These are phyloP conservation scores for Murina feae DNA, from an alignment of 2,113 vertebrate species.

Conservation along the genomic window DNA sequence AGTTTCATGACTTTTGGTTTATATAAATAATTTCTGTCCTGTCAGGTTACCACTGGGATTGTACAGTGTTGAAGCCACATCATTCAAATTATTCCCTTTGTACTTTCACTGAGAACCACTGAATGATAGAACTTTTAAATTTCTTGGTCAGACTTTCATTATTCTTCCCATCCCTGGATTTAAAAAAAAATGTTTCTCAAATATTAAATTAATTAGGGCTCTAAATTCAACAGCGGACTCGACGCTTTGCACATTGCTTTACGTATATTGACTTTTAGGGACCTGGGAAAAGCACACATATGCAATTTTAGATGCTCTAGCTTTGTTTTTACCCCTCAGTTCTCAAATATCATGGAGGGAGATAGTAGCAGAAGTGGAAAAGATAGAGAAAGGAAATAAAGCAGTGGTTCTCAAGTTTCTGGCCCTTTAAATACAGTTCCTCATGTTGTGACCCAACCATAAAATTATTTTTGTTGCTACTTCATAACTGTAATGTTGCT, in stretches of 20 bases:
- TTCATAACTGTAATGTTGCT: no score
- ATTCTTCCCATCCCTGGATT: not conserved
- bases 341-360: not conserved
- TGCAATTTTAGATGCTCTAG: not conserved
- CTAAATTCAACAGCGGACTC: not conserved
- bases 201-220: not conserved
- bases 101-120: not conserved
- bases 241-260: not conserved
- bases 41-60: not conserved
- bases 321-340: not conserved
- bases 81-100: not conserved
- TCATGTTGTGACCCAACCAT: no score
- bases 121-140: not conserved
- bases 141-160: not conserved
- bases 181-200: not conserved
- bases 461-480: no score
- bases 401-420: no score
- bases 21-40: constrained; percentile 3
- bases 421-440: no score
- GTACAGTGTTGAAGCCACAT: not conserved
- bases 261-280: not conserved
- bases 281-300: not conserved
- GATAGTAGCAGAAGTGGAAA: not conserved
- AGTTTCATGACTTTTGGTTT: not conserved
- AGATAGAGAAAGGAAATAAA: not conserved